Evolutionary conservation across 2,113 vertebrate species (phyloP).

Genomic region (Epinephelus lanceolatus): DNA sequence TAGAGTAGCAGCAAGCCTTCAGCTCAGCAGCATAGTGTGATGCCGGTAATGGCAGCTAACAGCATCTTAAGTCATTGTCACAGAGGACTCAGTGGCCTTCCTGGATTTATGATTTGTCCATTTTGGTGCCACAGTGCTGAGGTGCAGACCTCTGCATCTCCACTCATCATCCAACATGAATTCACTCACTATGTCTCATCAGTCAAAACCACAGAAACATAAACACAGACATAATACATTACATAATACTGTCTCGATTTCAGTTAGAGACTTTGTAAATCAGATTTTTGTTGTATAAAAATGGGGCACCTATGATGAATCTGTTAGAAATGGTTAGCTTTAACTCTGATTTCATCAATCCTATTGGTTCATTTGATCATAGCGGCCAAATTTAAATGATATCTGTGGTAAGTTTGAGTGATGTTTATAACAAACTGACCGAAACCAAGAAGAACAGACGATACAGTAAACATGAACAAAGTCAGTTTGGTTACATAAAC

Average conservation of each 20-base stretch:
- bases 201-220: not conserved
- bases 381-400: not conserved
- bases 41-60: slow-evolving; percentile 8
- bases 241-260: not conserved
- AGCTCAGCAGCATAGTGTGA: not conserved
- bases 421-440: not conserved
- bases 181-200: not conserved
- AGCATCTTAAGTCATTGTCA: not conserved
- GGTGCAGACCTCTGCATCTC: slow-evolving; percentile 6
- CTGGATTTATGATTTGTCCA: slow-evolving; percentile 38
- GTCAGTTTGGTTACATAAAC: not conserved
- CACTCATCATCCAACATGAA: not conserved
- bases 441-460: not conserved
- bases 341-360: not conserved
- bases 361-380: not conserved
- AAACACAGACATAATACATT: not conserved
- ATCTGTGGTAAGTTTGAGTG: not conserved
- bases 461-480: not conserved
- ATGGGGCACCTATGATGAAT: not conserved
- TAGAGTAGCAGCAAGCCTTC: not conserved
- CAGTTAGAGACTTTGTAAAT: not conserved
- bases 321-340: not conserved
- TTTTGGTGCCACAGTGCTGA: slow-evolving; percentile 27
- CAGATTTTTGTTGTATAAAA: not conserved
- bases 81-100: not conserved